These are phyloP conservation scores for Triplophysa yarkandensis DNA, from an alignment of 2,797 vertebrate genomes.

Conservation along the genomic window DNA sequence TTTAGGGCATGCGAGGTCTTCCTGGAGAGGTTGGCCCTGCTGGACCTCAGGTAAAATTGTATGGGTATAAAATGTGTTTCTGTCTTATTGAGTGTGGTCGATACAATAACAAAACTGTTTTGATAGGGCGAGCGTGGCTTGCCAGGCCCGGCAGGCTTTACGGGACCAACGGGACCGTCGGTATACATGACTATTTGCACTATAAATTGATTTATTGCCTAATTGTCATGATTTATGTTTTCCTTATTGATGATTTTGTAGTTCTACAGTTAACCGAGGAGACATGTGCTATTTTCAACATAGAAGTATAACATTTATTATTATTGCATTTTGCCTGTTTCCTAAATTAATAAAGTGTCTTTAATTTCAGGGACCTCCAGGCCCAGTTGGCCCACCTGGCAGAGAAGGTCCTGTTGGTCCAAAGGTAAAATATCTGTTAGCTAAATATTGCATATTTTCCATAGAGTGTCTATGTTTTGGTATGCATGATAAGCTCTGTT, in stretches of 20 bases:
- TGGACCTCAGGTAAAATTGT: constrained; percentile 53
- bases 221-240: background rate
- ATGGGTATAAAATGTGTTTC: background rate
- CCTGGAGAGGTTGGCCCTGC: constrained; percentile 58
- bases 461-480: background rate
- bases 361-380: constrained; percentile 59
- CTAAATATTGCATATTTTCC: background rate
- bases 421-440: constrained; percentile 49
- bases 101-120: constrained; percentile 3
- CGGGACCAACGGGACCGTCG: constrained; percentile 59
- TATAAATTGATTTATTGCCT: background rate
- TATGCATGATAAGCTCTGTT: background rate
- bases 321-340: background rate
- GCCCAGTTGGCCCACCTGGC: constrained; percentile 54
- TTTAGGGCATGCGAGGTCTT: constrained; percentile 61
- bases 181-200: constrained; percentile 45
- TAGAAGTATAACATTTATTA: background rate
- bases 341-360: background rate
- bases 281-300: background rate
- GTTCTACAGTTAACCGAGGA: background rate
- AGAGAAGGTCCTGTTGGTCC: constrained; percentile 50
- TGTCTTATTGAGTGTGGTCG: background rate
- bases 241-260: background rate
- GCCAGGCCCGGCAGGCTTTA: constrained; percentile 56
- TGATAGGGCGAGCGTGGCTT: constrained; percentile 59